A percentile compares a stretch with the other conserved stretches of the same genome.
Conservation (phyloP, 1,140 invertebrate genomes). For the Pseudomyrmex concolor region DNA sequence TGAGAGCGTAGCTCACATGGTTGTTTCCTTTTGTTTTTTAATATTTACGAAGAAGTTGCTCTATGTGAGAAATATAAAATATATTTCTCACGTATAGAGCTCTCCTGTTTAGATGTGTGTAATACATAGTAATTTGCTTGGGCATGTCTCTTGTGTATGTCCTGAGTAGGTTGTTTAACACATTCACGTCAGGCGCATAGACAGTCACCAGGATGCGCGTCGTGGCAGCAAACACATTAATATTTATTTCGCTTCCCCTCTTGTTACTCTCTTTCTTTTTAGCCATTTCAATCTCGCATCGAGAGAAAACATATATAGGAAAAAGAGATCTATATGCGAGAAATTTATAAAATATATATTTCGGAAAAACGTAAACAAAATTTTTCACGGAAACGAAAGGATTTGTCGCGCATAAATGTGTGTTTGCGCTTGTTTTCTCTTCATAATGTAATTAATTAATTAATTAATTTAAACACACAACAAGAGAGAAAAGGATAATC, state of each 20-base stretch:
- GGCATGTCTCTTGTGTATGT: background rate
- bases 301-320: background rate
- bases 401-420: background rate
- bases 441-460: too few species aligned
- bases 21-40: too few species aligned
- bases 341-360: too few species aligned
- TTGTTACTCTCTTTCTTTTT: background rate
- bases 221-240: constrained; percentile 14
- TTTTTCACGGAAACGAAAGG: background rate
- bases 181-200: constrained; percentile 2
- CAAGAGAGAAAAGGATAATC: background rate
- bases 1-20: background rate
- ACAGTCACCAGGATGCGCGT: background rate
- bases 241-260: constrained; percentile 33
- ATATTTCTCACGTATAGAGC: constrained; percentile 2
- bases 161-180: constrained; percentile 45
- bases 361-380: background rate
- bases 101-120: background rate
- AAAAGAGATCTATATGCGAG: too few species aligned
- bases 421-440: too few species aligned
- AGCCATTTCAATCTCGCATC: background rate
- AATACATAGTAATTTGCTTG: constrained; percentile 45
- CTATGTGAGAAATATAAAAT: background rate
- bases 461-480: too few species aligned
- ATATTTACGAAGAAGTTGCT: background rate